These are phyloP conservation scores for Myxocyprinus asiaticus DNA, from an alignment of 2,113 vertebrate species.

Conservation along the genomic window DNA sequence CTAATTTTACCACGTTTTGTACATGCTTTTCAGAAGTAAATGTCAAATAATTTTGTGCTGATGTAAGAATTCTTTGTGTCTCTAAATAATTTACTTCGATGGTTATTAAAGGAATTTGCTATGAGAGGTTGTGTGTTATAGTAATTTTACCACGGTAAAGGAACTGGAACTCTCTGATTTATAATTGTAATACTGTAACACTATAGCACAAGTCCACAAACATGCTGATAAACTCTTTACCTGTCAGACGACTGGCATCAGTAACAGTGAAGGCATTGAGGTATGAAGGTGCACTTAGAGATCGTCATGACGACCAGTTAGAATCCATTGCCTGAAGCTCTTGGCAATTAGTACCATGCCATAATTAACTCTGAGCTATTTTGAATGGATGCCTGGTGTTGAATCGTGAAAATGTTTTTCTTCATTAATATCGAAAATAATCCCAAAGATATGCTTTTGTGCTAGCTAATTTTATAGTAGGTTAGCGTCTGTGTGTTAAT, in stretches of 20 bases:
- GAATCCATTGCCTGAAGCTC: slow-evolving; percentile 25
- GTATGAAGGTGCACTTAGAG: slow-evolving; percentile 16
- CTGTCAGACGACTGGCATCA: not conserved
- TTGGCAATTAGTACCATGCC: slow-evolving; percentile 11
- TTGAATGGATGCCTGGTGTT: not conserved
- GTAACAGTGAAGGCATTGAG: not conserved
- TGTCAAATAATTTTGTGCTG: no score
- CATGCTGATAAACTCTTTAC: not conserved
- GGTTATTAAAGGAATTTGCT: no score
- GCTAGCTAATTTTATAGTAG: no score
- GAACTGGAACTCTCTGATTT: no score
- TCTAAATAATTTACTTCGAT: no score
- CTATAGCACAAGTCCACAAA: not conserved
- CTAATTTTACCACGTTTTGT: no score
- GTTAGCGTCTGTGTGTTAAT: not conserved
- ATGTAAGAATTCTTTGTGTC: no score
- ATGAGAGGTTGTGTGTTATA: no score
- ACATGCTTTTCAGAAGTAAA: no score
- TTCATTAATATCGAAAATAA: slow-evolving; percentile 3
- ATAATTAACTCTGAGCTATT: slow-evolving; percentile 31
- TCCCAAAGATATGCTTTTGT: not conserved
- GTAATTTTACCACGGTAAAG: no score
- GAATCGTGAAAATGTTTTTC: slow-evolving; percentile 36
- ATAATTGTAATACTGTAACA: no score
- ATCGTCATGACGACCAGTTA: slow-evolving; percentile 27